Evolutionary conservation across 2,113 vertebrate genomes (phyloP), one percentile per base, ranked within the genome.

Genomic region (Vanacampus margaritifer): DNA sequence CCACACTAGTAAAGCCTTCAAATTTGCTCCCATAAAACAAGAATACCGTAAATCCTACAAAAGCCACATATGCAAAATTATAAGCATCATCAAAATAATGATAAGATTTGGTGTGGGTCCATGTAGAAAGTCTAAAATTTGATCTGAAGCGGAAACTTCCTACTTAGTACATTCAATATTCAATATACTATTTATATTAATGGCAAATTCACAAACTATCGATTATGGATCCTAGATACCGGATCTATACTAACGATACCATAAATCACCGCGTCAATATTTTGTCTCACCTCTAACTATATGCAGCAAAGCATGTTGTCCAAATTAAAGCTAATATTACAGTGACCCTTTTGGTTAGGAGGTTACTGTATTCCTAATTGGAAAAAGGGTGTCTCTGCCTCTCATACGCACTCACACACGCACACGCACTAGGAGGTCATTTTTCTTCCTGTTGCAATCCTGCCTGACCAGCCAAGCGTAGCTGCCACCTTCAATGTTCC

Each of bases 391-490:
- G 9, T 74, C 67, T 28, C 53, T 12, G 58, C 14, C 62, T 65
- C 60, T 35, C 63, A 64, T 6, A 57, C 63, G 28, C 36, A 62
- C 46, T 57, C 59, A 36, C 13, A 41, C 53, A 63, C 53, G 60
- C 65, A 61, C 67, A 66, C 51, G 2, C 13, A 61, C 66, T 65
- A 75, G 83, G 79, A 86, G 84, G 84, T 80, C 80, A 86, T 85
- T 74, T 81, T 76, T 77, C 82, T 81, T 85, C 80, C 84, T 84
- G 84, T 83, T 84, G 76, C 28, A 9, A 70, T 78, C 76, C 58
- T 79, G 83, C 80, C 86, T 86, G 88, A 48, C 71, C 77, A 84
- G 75, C 81, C 87, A 86, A 85, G 86, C 82, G n/a, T 54, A 86
- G 80, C 87, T 78, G 81, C 83, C 85, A 87, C 86, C 84, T 32